These are phyloP conservation scores for Oncorhynchus tshawytscha DNA, from an alignment of 2,113 vertebrate genomes.

Conservation along the genomic window DNA sequence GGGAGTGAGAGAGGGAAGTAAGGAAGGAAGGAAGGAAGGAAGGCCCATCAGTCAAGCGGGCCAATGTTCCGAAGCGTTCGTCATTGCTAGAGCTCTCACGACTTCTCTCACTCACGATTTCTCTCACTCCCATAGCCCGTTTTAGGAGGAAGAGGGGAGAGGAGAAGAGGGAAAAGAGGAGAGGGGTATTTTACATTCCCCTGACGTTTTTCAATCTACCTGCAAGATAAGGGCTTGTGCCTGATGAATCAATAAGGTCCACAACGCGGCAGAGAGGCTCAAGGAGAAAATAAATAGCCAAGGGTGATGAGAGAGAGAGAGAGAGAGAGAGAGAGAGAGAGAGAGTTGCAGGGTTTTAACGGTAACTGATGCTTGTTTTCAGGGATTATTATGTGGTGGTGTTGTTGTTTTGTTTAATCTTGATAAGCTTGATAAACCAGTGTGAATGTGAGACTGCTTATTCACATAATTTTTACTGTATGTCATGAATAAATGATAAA, in stretches of 20 bases:
- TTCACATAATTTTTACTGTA: no score
- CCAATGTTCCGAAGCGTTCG: constrained; percentile 16
- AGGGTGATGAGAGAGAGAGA: background rate
- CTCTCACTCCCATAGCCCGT: background rate
- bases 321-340: background rate
- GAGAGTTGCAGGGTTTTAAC: constrained; percentile 33
- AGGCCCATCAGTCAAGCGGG: background rate
- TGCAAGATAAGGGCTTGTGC: constrained; percentile 49
- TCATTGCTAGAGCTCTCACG: constrained; percentile 22
- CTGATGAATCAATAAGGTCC: constrained; percentile 54
- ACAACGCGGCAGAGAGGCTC: constrained; percentile 4
- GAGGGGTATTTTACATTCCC: constrained; percentile 48
- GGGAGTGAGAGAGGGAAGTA: background rate
- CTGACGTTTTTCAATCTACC: constrained; percentile 47
- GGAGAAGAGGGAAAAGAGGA: no score
- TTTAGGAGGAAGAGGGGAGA: background rate
- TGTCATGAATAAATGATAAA: background rate
- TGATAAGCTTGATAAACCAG: no score
- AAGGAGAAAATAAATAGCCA: constrained; percentile 48
- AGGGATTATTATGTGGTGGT: background rate
- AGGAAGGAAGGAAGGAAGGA: no score
- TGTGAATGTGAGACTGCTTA: no score
- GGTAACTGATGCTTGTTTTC: constrained; percentile 40
- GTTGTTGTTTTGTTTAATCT: background rate
- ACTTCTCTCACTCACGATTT: background rate